Conservation (phyloP, 1,140 invertebrate species). For the Cydia splendana region DNA sequence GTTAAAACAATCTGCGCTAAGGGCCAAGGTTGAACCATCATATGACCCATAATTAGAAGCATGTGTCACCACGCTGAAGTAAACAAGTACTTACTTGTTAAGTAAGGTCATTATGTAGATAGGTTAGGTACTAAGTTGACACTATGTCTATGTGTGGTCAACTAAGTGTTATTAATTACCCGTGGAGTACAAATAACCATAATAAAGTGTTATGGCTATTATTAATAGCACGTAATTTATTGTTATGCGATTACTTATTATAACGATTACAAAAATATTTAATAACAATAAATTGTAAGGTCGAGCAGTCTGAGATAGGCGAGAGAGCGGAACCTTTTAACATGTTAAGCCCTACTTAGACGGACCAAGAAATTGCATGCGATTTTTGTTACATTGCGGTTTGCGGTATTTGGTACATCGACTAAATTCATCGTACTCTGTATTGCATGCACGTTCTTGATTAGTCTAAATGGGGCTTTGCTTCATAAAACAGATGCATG, state of each 20-base stretch:
- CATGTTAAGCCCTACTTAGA: too few relatives aligned
- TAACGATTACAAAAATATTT: too few relatives aligned
- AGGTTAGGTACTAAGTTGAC: conserved; percentile 2
- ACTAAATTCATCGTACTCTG: too few relatives aligned
- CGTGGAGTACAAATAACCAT: not conserved
- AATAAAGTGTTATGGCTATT: not conserved
- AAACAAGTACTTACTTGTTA: not conserved
- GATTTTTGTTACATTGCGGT: too few relatives aligned
- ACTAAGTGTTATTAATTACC: conserved; percentile 1
- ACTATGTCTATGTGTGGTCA: not conserved
- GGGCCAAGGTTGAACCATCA: conserved; percentile 11
- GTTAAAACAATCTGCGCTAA: not conserved
- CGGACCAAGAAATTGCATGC: too few relatives aligned
- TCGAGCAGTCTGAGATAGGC: too few relatives aligned
- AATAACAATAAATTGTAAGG: too few relatives aligned
- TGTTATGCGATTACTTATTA: not conserved
- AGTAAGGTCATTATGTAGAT: conserved; percentile 14
- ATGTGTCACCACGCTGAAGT: conserved; percentile 15
- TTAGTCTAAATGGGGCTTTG: too few relatives aligned
- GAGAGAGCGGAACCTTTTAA: too few relatives aligned
- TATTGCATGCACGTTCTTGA: too few relatives aligned
- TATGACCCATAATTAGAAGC: conserved; percentile 11
- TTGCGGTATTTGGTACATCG: too few relatives aligned
- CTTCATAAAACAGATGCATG: not conserved
- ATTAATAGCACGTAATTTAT: not conserved